These are phyloP conservation scores for Echinops telfairi DNA, from an alignment of 2,113 vertebrate genomes.

Conservation along the genomic window DNA sequence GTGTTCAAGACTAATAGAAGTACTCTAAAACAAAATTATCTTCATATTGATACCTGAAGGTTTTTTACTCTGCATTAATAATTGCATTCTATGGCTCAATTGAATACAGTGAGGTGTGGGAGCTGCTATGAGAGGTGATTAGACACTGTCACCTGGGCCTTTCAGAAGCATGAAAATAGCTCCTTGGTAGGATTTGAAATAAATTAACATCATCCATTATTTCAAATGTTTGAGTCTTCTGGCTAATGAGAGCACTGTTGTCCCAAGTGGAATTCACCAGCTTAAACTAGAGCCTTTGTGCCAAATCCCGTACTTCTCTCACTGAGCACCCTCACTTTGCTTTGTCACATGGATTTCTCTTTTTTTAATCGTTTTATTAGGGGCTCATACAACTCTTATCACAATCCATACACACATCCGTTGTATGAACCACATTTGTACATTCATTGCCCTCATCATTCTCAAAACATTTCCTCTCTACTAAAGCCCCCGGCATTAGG, in stretches of 20 bases:
- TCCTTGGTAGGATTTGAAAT: slow-evolving; percentile 21
- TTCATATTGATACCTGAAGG: background rate
- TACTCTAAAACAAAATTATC: background rate
- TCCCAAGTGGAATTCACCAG: background rate
- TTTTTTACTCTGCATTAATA: background rate
- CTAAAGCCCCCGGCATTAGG: too few relatives aligned
- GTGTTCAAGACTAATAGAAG: background rate
- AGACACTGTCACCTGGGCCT: background rate
- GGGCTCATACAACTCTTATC: too few relatives aligned
- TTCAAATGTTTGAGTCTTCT: slow-evolving; percentile 36
- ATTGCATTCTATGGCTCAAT: background rate
- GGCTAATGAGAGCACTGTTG: slow-evolving; percentile 5
- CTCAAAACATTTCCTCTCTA: too few relatives aligned
- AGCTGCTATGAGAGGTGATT: too few relatives aligned
- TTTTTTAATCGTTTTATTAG: too few relatives aligned
- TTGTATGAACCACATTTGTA: too few relatives aligned
- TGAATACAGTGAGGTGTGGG: background rate
- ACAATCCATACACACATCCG: too few relatives aligned
- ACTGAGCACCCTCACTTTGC: background rate
- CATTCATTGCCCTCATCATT: too few relatives aligned
- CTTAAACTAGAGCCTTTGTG: slow-evolving; percentile 20
- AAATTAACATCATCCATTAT: background rate
- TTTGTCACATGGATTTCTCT: too few relatives aligned
- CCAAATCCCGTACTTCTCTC: slow-evolving; percentile 8
- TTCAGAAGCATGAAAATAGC: background rate